phyloP scores from a whole-genome alignment of 2,113 vertebrate genomes.

The Tapirus terrestris region DNA sequence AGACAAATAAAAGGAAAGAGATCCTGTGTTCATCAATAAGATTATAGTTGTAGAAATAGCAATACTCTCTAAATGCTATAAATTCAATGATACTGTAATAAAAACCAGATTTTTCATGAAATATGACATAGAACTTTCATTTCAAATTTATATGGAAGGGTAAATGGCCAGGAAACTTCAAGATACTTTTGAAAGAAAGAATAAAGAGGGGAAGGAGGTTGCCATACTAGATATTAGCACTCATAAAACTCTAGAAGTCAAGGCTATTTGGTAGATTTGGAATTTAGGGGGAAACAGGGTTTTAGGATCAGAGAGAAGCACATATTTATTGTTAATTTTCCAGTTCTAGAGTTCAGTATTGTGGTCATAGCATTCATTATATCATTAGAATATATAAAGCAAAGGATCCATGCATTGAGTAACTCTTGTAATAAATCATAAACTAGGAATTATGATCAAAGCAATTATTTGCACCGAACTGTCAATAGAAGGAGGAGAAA shows the following conservation, averaged over 20 bases:
- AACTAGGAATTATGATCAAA: not conserved
- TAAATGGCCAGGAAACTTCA: not conserved
- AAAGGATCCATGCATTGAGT: not conserved
- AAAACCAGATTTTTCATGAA: not conserved
- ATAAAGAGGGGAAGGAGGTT: not conserved
- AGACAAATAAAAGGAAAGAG: not conserved
- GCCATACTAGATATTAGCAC: not conserved
- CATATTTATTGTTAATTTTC: not conserved
- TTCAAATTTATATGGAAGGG: not conserved
- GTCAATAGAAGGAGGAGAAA: not conserved
- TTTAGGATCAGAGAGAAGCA: not conserved
- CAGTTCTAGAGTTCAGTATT: not conserved
- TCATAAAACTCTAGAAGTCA: not conserved
- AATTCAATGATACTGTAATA: not conserved
- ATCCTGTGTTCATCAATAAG: not conserved
- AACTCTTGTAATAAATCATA: not conserved
- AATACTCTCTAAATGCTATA: not conserved
- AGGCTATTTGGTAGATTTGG: not conserved
- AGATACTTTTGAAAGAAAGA: not conserved
- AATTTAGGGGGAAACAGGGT: not conserved
- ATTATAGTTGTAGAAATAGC: not conserved
- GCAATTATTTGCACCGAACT: not conserved
- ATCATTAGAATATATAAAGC: not conserved
- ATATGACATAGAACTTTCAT: not conserved
- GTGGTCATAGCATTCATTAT: not conserved